Conservation (phyloP, 2,888 invertebrate species). For the Volucella zonaria region DNA sequence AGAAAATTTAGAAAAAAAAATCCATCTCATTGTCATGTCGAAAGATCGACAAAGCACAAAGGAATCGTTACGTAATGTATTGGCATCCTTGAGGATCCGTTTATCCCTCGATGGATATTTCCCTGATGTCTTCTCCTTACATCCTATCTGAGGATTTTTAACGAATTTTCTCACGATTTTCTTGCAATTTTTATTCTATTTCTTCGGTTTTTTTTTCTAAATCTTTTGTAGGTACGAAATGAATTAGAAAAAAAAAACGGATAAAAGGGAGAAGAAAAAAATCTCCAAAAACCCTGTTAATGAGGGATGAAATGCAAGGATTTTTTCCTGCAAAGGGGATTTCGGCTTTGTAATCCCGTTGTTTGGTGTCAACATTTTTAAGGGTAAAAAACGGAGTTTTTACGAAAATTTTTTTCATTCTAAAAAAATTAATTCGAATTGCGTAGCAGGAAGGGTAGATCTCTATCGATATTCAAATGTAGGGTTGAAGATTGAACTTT, state of each 20-base stretch:
- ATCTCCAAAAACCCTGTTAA: slow-evolving; percentile 66
- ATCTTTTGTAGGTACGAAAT: slow-evolving; percentile 38
- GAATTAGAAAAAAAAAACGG: slow-evolving; percentile 13
- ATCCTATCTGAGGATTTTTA: slow-evolving; percentile 58
- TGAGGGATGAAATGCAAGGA: slow-evolving; percentile 73
- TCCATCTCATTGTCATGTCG: slow-evolving; percentile 50
- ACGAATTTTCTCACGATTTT: slow-evolving; percentile 71
- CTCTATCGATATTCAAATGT: slow-evolving; percentile 65
- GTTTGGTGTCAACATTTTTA: slow-evolving; percentile 60
- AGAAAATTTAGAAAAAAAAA: slow-evolving; percentile 20
- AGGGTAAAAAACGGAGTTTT: slow-evolving; percentile 50
- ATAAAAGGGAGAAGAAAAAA: slow-evolving; percentile 21
- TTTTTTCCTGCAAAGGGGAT: slow-evolving; percentile 67
- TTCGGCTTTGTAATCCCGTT: slow-evolving; percentile 50
- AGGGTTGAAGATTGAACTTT: slow-evolving; percentile 31
- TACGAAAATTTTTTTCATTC: background rate
- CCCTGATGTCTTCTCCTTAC: slow-evolving; percentile 13
- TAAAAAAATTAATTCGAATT: slow-evolving; percentile 20
- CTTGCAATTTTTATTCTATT: slow-evolving; percentile 33
- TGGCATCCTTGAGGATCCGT: slow-evolving; percentile 26
- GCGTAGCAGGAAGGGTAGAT: slow-evolving; percentile 59
- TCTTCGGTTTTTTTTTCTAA: slow-evolving; percentile 55
- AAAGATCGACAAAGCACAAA: slow-evolving; percentile 54
- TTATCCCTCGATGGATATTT: slow-evolving; percentile 36
- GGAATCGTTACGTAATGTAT: slow-evolving; percentile 45